Percentiles rank a stretch among this genome's conserved stretches.
phyloP scores from a whole-genome alignment of 2,113 vertebrate genomes.

The Calcarius ornatus region DNA sequence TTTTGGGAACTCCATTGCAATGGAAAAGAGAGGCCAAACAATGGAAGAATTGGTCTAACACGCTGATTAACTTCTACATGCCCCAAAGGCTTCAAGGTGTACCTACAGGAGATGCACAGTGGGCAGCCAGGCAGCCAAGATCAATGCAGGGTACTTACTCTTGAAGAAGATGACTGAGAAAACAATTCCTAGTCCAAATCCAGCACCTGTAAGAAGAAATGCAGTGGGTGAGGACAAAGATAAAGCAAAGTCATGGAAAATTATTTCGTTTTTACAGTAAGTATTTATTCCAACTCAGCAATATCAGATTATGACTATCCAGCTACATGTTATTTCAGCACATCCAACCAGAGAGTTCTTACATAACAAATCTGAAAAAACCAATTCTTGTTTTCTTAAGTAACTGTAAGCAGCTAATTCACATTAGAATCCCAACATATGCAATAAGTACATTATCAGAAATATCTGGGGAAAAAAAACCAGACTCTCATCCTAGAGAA shows the following conservation, averaged over 20 bases:
- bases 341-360: not conserved
- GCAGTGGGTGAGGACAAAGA: not conserved
- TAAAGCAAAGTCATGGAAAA: not conserved
- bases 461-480: not conserved
- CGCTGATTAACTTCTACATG: not conserved
- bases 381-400: not conserved
- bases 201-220: constrained; percentile 76
- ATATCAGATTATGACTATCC: not conserved
- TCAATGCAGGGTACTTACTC: constrained; percentile 76
- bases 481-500: not conserved
- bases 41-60: not conserved
- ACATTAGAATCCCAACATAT: not conserved
- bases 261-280: not conserved
- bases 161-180: constrained; percentile 90
- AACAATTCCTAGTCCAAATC: constrained; percentile 85
- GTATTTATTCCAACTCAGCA: not conserved
- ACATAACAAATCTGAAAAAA: not conserved
- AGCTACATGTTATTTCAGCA: not conserved
- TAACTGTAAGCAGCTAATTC: not conserved
- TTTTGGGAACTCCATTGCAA: not conserved
- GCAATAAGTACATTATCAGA: not conserved
- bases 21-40: not conserved
- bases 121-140: not conserved
- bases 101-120: not conserved
- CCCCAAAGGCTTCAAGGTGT: not conserved